A percentile compares a stretch with the other conserved stretches of the same genome.
These are phyloP conservation scores for Ctenicera cuprea DNA, from an alignment of 2,888 invertebrate genomes.

Conservation along the genomic window DNA sequence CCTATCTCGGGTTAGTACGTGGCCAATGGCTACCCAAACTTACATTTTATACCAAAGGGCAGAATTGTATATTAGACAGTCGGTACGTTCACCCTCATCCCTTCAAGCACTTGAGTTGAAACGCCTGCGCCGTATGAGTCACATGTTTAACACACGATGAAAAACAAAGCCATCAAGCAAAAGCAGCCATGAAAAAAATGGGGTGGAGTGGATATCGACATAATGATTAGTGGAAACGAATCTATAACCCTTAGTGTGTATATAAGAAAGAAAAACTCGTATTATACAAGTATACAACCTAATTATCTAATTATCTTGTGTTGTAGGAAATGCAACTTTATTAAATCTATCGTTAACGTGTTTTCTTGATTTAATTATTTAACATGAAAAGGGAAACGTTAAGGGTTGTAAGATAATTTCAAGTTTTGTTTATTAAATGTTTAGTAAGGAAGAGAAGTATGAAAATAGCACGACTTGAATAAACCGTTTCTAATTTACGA, in stretches of 20 bases:
- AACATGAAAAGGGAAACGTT: too few relatives aligned
- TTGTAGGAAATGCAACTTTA: conserved; percentile 4
- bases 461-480: too few relatives aligned
- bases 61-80: background rate
- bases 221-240: conserved; percentile 51
- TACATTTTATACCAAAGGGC: conserved; percentile 18
- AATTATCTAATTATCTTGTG: conserved; percentile 25
- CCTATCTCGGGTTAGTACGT: background rate
- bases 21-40: background rate
- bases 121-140: conserved; percentile 55
- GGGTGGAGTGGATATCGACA: conserved; percentile 46
- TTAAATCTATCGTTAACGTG: conserved; percentile 8
- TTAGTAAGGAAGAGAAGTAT: too few relatives aligned
- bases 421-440: too few relatives aligned
- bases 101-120: conserved; percentile 43
- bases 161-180: conserved; percentile 56
- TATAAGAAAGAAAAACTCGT: conserved; percentile 2
- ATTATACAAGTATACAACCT: conserved; percentile 20
- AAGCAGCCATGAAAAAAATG: conserved; percentile 56
- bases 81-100: conserved; percentile 40
- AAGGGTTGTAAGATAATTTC: too few relatives aligned
- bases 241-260: conserved; percentile 42
- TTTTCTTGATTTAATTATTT: background rate
- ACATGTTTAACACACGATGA: conserved; percentile 53
- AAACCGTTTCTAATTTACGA: too few relatives aligned